A percentile compares a stretch with the other conserved stretches of the same genome.
Evolutionary conservation across 2,797 vertebrate species (phyloP).

Genomic region (Melanotaenia trifasciata): DNA sequence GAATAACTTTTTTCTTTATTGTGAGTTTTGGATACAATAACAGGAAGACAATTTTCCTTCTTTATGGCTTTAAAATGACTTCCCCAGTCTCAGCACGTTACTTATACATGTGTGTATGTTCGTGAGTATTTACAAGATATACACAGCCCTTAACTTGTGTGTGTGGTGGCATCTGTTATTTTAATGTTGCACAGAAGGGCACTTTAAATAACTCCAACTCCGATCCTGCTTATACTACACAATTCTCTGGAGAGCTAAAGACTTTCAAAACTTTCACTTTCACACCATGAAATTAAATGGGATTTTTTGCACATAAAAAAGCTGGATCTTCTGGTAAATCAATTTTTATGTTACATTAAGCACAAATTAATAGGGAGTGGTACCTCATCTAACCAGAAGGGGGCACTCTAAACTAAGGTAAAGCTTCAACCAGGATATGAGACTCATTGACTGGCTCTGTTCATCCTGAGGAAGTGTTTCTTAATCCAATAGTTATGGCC

Average conservation of each 20-base stretch:
- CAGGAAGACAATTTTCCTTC: conserved; percentile 16
- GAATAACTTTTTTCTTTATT: background rate
- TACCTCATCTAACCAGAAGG: conserved; percentile 50
- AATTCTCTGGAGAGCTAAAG: conserved; percentile 27
- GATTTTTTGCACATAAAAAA: conserved; percentile 10
- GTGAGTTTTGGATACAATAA: background rate
- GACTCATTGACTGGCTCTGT: background rate
- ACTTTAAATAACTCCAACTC: conserved; percentile 12
- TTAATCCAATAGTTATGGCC: background rate
- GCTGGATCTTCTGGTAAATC: conserved; percentile 36
- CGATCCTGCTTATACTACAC: conserved; percentile 9
- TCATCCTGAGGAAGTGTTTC: background rate
- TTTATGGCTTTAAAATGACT: conserved; percentile 7
- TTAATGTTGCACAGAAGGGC: conserved; percentile 32
- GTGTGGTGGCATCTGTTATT: conserved; percentile 8
- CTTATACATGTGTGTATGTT: background rate
- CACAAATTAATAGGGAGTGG: background rate
- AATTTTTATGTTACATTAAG: conserved; percentile 6
- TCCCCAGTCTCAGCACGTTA: conserved; percentile 7
- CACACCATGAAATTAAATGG: conserved; percentile 14
- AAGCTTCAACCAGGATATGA: background rate
- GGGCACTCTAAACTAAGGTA: conserved; percentile 46
- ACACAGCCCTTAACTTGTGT: background rate
- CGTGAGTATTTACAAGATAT: background rate
- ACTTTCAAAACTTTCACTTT: background rate